Evolutionary conservation across 1,140 invertebrate genomes (phyloP).

Genomic region (Drosophila nigromelanica): DNA sequence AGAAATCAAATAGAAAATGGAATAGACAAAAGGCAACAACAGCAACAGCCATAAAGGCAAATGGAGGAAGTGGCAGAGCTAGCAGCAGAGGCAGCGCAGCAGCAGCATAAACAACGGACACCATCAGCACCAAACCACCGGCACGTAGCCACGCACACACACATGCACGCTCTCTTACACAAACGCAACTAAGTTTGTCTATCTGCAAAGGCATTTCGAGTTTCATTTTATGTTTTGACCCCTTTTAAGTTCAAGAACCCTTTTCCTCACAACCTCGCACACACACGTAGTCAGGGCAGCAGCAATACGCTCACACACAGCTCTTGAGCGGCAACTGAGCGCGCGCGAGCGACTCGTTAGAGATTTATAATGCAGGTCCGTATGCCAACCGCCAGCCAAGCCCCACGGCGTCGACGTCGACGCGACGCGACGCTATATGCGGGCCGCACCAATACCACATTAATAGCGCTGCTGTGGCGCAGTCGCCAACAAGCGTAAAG

Average conservation of each 20-base stretch:
- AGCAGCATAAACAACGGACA: slow-evolving; percentile 56
- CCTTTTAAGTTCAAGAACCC: slow-evolving; percentile 83
- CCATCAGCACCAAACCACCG: slow-evolving; percentile 56
- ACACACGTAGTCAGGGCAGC: slow-evolving; percentile 41
- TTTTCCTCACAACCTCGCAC: slow-evolving; percentile 69
- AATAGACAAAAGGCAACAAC: slow-evolving; percentile 74
- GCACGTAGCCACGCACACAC: slow-evolving; percentile 64
- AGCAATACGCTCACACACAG: slow-evolving; percentile 46
- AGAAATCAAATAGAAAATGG: slow-evolving; percentile 82
- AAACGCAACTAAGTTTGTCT: slow-evolving; percentile 71
- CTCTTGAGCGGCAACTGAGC: slow-evolving; percentile 59
- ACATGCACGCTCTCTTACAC: slow-evolving; percentile 37
- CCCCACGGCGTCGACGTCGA: slow-evolving; percentile 38
- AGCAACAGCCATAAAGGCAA: slow-evolving; percentile 54
- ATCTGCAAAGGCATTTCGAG: slow-evolving; percentile 80
- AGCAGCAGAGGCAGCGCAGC: slow-evolving; percentile 17
- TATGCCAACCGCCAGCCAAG: slow-evolving; percentile 47
- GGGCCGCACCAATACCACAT: slow-evolving; percentile 39
- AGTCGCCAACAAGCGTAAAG: slow-evolving; percentile 7
- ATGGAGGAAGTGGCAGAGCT: slow-evolving; percentile 51
- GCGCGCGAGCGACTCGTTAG: slow-evolving; percentile 64
- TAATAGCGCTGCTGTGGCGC: slow-evolving; percentile 28
- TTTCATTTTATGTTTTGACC: slow-evolving; percentile 83
- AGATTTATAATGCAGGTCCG: slow-evolving; percentile 66
- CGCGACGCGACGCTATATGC: slow-evolving; percentile 30